Evolutionary conservation across 2,888 invertebrate species (phyloP).

Genomic region (Cheilosia impressa): DNA sequence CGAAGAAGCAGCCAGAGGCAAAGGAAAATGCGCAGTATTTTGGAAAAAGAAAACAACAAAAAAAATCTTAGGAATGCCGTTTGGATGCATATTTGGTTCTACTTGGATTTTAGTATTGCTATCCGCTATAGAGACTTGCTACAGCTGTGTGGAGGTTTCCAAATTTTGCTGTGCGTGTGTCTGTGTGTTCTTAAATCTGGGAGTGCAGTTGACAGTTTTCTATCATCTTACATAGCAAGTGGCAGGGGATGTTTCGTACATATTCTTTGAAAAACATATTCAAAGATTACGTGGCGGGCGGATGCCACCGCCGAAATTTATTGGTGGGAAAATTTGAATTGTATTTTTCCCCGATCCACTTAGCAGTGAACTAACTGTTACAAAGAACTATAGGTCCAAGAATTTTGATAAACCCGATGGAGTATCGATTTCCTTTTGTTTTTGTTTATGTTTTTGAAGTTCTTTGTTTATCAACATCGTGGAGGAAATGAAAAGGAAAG

Average conservation of each 20-base stretch:
- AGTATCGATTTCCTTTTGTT: slow-evolving; percentile 2
- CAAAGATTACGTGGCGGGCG: neutral
- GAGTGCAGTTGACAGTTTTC: slow-evolving; percentile 40
- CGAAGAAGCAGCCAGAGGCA: slow-evolving; percentile 24
- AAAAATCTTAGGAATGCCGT: slow-evolving; percentile 57
- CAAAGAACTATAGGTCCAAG: neutral
- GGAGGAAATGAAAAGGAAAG: too few species aligned
- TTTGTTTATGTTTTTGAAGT: neutral
- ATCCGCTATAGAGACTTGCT: slow-evolving; percentile 18
- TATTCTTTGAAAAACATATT: slow-evolving; percentile 14
- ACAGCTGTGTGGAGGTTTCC: slow-evolving; percentile 43
- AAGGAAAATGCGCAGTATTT: slow-evolving; percentile 56
- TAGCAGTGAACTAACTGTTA: neutral
- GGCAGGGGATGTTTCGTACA: slow-evolving; percentile 13
- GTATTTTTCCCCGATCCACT: neutral
- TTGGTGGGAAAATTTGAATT: slow-evolving; percentile 12
- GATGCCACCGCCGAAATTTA: neutral
- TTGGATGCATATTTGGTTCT: slow-evolving; percentile 18
- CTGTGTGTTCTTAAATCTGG: slow-evolving; percentile 10
- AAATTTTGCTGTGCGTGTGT: slow-evolving; percentile 19
- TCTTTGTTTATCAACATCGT: too few species aligned
- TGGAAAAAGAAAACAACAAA: slow-evolving; percentile 6
- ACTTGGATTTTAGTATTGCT: slow-evolving; percentile 9
- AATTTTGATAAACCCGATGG: neutral
- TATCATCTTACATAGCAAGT: slow-evolving; percentile 31